Evolutionary conservation across 2,797 vertebrate genomes (phyloP).

Genomic region (Sternotherus odoratus): DNA sequence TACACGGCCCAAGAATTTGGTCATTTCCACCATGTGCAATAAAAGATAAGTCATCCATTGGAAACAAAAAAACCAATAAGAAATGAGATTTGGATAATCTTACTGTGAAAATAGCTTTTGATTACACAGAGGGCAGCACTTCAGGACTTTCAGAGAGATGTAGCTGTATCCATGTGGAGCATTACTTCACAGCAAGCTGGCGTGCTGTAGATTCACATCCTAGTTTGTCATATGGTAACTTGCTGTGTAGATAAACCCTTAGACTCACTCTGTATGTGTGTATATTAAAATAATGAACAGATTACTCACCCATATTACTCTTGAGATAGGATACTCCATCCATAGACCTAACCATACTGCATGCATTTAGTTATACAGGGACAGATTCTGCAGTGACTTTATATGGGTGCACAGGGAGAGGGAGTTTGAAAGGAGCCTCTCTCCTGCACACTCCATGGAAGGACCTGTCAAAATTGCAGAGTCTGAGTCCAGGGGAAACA

Average conservation of each 20-base stretch:
- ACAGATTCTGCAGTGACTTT: accelerated
- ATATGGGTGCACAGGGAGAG: not conserved
- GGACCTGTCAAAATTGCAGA: not conserved
- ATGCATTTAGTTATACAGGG: not conserved
- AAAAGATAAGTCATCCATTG: not conserved
- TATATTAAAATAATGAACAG: not conserved
- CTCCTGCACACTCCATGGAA: not conserved
- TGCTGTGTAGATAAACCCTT: not conserved
- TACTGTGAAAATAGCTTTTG: not conserved
- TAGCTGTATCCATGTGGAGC: not conserved
- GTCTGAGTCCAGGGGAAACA: not conserved
- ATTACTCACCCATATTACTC: not conserved
- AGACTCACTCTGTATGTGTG: not conserved
- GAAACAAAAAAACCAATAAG: not conserved
- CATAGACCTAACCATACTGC: not conserved
- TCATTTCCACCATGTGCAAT: not conserved
- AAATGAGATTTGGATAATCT: not conserved
- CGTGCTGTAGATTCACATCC: not conserved
- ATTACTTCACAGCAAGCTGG: not conserved
- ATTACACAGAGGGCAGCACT: not conserved
- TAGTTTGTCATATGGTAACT: not conserved
- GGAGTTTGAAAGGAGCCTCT: not conserved
- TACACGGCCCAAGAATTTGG: not conserved
- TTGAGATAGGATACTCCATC: not conserved
- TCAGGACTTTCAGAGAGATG: not conserved